Base-by-base conservation (phyloP, 1,140 invertebrate genomes). In the Aphelinus atriplicis region DNA sequence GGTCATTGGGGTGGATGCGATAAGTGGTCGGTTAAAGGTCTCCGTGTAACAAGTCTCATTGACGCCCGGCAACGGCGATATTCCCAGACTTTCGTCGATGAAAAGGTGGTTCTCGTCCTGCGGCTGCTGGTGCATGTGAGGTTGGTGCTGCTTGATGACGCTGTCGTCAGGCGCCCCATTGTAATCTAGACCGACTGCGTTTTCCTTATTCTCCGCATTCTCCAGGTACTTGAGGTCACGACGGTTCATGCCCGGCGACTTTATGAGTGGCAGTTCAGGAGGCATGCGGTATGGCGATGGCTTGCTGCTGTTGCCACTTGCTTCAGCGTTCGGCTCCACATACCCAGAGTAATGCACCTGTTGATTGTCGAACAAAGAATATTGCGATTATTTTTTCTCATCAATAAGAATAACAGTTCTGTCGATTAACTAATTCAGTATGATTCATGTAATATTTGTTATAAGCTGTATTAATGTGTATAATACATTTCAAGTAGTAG, bases 201-300 rank as follows among this genome's bases (percentile, higher is more conserved):
- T 87, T 56, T 87, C 85, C 66, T 87, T 87, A 9, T 87, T 79
- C 45, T 87, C 85, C 0, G 84, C 82, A n/a, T 80, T 84, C 62
- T 86, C 85, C 1, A 86, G 80, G 71, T 84, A 87, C 50, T 87
- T 85, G 0, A 86, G 78, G 62, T 85, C 85, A 47, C 84, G 80
- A 51, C 84, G 80, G 78, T 87, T 87, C 81, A 83, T 85, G 4
- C 84, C 84, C 0, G 85, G 85, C 4, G 85, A 87, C 63, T 87
- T 87, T 42, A 87, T 86, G 53, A 82, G 85, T 1, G 85, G 85
- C 67, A 87, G 71, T 67, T 85, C 83, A 2, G 81, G 77, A 10
- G 84, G 82, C 82, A 85, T 85, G 71, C 79, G 82, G 26, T 86
- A 86, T 2, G 75, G 57, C 3, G 75, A 67, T 6, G 84, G 78